Evolutionary conservation across 2,888 invertebrate species (phyloP).

Genomic region (Melipona beecheii): DNA sequence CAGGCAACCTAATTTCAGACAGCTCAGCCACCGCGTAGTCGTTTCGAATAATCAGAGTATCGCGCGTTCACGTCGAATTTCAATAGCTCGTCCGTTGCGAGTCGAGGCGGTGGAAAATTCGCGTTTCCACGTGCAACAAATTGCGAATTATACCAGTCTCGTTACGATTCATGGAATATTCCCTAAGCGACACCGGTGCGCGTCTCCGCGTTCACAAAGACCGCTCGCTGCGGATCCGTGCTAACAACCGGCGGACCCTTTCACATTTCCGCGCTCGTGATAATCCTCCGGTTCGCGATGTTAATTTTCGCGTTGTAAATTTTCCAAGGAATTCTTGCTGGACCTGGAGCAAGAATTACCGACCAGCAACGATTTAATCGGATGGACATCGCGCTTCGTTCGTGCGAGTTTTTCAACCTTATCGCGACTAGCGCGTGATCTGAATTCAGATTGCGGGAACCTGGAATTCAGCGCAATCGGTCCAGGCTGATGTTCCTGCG

Average conservation of each 20-base stretch:
- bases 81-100: slow-evolving; percentile 6
- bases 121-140: slow-evolving; percentile 63
- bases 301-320: slow-evolving; percentile 56
- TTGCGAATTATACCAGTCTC: slow-evolving; percentile 67
- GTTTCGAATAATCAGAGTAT: slow-evolving; percentile 38
- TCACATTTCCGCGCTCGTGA: slow-evolving; percentile 61
- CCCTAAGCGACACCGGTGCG: slow-evolving; percentile 50
- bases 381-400: slow-evolving; percentile 25
- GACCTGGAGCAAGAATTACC: slow-evolving; percentile 28
- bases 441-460: neutral
- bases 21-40: neutral
- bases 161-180: slow-evolving; percentile 70
- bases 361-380: slow-evolving; percentile 34
- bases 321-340: slow-evolving; percentile 61
- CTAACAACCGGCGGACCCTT: slow-evolving; percentile 71
- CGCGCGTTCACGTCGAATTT: slow-evolving; percentile 30
- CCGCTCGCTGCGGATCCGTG: slow-evolving; percentile 50
- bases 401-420: neutral
- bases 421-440: neutral
- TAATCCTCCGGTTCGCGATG: slow-evolving; percentile 56
- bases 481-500: too few relatives aligned
- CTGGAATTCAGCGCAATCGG: too few relatives aligned
- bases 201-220: slow-evolving; percentile 16
- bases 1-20: neutral
- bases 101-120: slow-evolving; percentile 27